Base-by-base conservation (phyloP, 2,113 vertebrate genomes). In the Paracanthobrama guichenoti region DNA sequence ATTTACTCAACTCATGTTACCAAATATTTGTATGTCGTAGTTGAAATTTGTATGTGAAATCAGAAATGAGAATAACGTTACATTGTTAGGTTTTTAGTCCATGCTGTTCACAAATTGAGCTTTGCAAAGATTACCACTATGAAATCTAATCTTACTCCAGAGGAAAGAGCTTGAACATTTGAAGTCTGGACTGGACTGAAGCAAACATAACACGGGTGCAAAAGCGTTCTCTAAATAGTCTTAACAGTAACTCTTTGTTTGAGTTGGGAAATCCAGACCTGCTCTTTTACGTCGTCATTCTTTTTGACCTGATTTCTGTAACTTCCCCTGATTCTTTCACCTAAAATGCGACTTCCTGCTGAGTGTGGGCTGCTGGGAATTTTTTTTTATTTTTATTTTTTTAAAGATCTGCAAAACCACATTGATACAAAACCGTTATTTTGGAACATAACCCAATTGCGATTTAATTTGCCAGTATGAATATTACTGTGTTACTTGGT, bases 241-340 rank as follows among this genome's bases (percentile, higher is more conserved):
- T 80, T 75, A 71, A 81, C 79, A 81, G 64, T 71, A 57, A 53
- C 79, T 53, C 60, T 57, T 81, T 81, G 79, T 81, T 55, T 53
- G 64, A 31, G 64, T 71, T 69, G 50, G 79, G 64, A 81, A 81
- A 46, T 81, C 44, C 64, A 81, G 46, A 57, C 26, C 46, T 71
- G 62, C 64, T 18, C 8, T 50, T 26, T 55, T 71, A 53, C 18
- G 79, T 71, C 79, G 18, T 81, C 44, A 57, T 57, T 71, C 12
- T 71, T 71, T 71, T 26, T 69, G 28, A 71, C 79, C 79, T 55
- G 62, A 71, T 81, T 81, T 69, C 64, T 71, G 46, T 42, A 71
- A 71, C 59, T 81, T 81, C 79, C 79, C 80, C 31, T 24, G 48
- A 82, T 82, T 82, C 80, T 82, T 82, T 57, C 12, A 82, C 28